Evolutionary conservation across 30 jellyfish, hydroid and myxozoan species (phyloP).

Genomic region (Cassiopea andromeda): DNA sequence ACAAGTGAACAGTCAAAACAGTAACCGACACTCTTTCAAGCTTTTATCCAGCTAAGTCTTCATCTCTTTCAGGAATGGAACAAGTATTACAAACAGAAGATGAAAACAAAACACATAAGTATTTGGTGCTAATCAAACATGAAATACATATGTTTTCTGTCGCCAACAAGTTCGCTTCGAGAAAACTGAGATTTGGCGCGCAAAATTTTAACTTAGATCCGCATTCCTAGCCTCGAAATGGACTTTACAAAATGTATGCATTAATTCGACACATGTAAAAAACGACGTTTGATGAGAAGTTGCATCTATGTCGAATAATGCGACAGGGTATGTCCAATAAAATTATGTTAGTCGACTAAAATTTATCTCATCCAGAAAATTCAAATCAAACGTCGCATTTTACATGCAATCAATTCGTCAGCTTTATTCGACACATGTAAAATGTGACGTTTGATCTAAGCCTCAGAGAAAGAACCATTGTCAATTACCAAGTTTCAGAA

Average conservation of each 20-base stretch:
- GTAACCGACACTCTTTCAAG: constrained; percentile 25
- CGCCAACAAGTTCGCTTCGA: neutral
- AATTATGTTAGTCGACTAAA: constrained; percentile 11
- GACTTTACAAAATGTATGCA: constrained; percentile 9
- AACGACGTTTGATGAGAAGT: constrained; percentile 26
- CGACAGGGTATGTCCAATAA: constrained; percentile 24
- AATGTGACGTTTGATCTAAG: constrained; percentile 28
- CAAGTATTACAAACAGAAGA: constrained; percentile 21
- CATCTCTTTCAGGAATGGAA: constrained; percentile 30
- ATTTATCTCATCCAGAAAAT: neutral
- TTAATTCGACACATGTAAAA: constrained; percentile 30
- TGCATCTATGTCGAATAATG: constrained; percentile 38
- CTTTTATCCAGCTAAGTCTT: constrained; percentile 20
- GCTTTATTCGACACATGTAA: constrained; percentile 19
- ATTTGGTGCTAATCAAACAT: constrained; percentile 4
- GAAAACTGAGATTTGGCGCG: neutral
- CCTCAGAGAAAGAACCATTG: neutral
- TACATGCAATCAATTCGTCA: constrained; percentile 5
- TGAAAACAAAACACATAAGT: constrained; percentile 18
- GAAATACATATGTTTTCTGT: neutral
- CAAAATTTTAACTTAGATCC: neutral
- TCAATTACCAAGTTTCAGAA: no score
- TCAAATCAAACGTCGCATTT: constrained; percentile 22
- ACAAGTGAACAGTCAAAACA: constrained; percentile 12
- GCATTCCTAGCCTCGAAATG: neutral